A percentile compares a stretch with the other conserved stretches of the same genome.
Evolutionary conservation across 92 coral and sea anemone species (phyloP).

Genomic region (Parazoanthus atlanticus): DNA sequence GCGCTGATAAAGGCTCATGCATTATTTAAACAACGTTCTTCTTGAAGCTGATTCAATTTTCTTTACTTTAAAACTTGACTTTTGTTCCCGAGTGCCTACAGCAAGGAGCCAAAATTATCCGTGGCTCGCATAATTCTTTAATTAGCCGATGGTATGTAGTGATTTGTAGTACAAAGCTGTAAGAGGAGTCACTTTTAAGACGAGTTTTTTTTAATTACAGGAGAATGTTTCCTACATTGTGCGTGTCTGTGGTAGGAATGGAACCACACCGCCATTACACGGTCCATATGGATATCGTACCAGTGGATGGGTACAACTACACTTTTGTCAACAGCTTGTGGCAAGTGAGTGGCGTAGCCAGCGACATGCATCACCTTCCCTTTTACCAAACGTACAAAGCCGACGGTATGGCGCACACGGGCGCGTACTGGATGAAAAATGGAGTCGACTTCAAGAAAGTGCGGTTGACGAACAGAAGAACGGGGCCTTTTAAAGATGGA

Average conservation of each 20-base stretch:
- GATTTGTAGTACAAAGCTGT: background rate
- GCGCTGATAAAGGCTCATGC: constrained; percentile 26
- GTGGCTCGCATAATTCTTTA: background rate
- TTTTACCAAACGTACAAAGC: constrained; percentile 86
- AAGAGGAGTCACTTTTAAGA: background rate
- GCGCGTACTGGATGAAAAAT: constrained; percentile 89
- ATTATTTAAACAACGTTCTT: constrained; percentile 31
- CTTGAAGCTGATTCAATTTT: background rate
- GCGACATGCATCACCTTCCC: constrained; percentile 75
- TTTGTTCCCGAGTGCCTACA: background rate
- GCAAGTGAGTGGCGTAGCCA: constrained; percentile 84
- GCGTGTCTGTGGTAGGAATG: constrained; percentile 81
- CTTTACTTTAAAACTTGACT: constrained; percentile 13
- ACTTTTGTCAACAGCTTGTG: constrained; percentile 81
- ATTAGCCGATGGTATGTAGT: background rate
- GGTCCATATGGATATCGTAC: constrained; percentile 75
- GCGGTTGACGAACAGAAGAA: constrained; percentile 77
- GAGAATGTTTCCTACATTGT: constrained; percentile 86
- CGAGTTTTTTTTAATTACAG: constrained; percentile 43
- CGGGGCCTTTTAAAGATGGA: constrained; percentile 78
- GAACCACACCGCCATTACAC: constrained; percentile 71
- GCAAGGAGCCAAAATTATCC: background rate
- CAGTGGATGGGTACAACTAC: constrained; percentile 85
- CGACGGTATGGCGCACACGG: constrained; percentile 78
- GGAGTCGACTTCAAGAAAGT: constrained; percentile 89